Evolutionary conservation across 2,888 invertebrate species (phyloP).

Genomic region (Ariolimax columbianus): DNA sequence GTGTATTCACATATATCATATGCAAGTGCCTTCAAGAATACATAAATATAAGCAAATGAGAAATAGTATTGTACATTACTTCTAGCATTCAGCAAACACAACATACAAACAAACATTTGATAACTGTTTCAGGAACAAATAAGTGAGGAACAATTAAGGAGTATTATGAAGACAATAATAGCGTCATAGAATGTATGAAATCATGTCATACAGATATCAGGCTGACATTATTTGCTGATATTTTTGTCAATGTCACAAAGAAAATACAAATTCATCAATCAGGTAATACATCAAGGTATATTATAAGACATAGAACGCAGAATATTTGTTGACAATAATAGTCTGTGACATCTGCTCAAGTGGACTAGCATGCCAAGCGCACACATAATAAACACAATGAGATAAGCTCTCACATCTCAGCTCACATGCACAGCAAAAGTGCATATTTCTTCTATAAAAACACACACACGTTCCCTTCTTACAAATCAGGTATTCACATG

Average conservation of each 20-base stretch:
- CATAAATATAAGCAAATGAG: not conserved
- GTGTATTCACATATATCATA: not conserved
- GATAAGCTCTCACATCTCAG: not conserved
- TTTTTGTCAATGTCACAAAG: not conserved
- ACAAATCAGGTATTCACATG: not conserved
- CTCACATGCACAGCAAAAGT: conserved; percentile 4
- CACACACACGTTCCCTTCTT: not conserved
- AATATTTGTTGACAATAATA: not conserved
- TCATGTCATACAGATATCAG: conserved; percentile 17
- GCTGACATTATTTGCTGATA: conserved; percentile 25
- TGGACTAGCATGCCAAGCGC: conserved; percentile 5
- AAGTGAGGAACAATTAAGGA: not conserved
- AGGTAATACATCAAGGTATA: conserved; percentile 35
- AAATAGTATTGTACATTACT: not conserved
- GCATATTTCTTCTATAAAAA: conserved; percentile 16
- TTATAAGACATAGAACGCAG: conserved; percentile 20
- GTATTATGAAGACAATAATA: conserved; percentile 9
- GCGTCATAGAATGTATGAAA: conserved; percentile 17
- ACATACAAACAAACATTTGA: not conserved
- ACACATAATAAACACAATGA: not conserved
- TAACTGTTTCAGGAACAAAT: not conserved
- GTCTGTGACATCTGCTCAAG: conserved; percentile 12
- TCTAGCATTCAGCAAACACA: not conserved
- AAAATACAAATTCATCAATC: not conserved
- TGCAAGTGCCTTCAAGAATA: no score